A percentile compares a stretch with the other conserved stretches of the same genome.
Evolutionary conservation across 2,888 invertebrate genomes (phyloP).

Genomic region (Tuberolachnus salignus): DNA sequence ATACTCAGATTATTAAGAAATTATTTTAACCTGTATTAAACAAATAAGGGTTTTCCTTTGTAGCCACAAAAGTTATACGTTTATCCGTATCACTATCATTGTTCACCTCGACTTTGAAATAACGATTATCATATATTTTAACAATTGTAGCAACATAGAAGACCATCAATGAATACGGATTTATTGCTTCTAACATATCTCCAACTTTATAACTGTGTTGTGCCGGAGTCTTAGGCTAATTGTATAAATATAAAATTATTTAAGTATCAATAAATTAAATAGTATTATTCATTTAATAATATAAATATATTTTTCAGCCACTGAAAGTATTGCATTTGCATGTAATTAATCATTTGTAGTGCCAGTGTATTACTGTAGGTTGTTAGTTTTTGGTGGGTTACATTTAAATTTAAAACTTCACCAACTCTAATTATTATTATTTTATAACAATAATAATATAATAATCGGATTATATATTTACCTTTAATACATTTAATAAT

Average conservation of each 20-base stretch:
- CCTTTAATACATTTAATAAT: slow-evolving; percentile 40
- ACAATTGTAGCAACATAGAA: slow-evolving; percentile 44
- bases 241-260: background rate
- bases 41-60: slow-evolving; percentile 46
- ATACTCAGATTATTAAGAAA: background rate
- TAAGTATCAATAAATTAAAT: background rate
- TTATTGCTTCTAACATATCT: slow-evolving; percentile 46
- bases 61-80: slow-evolving; percentile 43
- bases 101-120: slow-evolving; percentile 47
- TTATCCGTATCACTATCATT: slow-evolving; percentile 22
- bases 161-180: slow-evolving; percentile 44
- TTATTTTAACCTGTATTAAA: slow-evolving; percentile 34
- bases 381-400: too few species aligned
- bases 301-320: too few species aligned
- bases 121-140: slow-evolving; percentile 48
- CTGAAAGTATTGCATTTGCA: too few species aligned
- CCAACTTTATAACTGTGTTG: slow-evolving; percentile 49
- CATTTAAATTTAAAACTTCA: too few species aligned
- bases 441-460: background rate
- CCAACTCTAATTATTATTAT: too few species aligned
- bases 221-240: slow-evolving; percentile 35
- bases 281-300: too few species aligned
- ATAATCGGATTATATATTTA: background rate
- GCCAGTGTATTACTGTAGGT: too few species aligned
- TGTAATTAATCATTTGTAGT: too few species aligned